These are phyloP conservation scores for Zaprionus davidi DNA, from an alignment of 1,140 invertebrate genomes.

Conservation along the genomic window DNA sequence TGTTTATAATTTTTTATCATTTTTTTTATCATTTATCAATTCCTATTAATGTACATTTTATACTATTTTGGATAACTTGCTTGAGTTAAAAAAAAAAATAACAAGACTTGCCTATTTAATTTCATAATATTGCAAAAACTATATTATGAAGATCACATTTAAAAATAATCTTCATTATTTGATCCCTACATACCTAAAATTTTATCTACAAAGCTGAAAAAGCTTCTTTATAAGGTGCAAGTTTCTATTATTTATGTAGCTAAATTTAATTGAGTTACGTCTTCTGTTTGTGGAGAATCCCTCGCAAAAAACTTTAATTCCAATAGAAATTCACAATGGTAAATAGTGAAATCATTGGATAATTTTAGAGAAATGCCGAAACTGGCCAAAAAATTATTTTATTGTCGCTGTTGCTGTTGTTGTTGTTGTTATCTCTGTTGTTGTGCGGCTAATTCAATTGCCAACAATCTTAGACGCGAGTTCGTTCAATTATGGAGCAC, in stretches of 20 bases:
- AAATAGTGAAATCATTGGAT: conserved; percentile 5
- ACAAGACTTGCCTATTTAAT: no score
- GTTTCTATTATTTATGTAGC: background rate
- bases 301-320: background rate
- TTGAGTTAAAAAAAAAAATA: no score
- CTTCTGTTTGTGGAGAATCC: background rate
- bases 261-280: background rate
- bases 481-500: conserved; percentile 71
- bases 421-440: background rate
- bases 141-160: no score
- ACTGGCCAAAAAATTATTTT: background rate
- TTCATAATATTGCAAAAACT: no score
- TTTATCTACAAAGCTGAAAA: no score
- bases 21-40: background rate
- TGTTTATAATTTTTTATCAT: background rate
- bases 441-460: conserved; percentile 62
- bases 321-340: background rate
- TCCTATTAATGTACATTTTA: no score
- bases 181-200: no score
- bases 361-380: background rate
- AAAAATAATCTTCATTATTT: no score
- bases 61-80: no score
- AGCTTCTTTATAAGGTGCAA: no score
- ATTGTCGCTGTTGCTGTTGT: background rate
- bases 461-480: conserved; percentile 55